phyloP scores from a whole-genome alignment of 2,888 invertebrate genomes.

The Chloroclystis v-ata region DNA sequence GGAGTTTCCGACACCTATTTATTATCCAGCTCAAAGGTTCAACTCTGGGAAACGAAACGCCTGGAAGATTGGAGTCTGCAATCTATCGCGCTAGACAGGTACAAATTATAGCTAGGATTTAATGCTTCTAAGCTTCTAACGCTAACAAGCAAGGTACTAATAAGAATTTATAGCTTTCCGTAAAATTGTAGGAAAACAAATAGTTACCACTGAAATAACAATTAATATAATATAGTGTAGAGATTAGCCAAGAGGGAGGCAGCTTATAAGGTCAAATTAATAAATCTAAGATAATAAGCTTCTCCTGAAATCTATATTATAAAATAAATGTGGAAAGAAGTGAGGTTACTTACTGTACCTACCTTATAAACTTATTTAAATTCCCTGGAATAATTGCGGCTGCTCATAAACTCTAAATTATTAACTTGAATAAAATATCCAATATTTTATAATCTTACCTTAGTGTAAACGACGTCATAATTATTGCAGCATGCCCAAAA shows the following conservation, averaged over 20 bases:
- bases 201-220: not conserved
- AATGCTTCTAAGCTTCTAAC: constrained; percentile 5
- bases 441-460: constrained; percentile 41
- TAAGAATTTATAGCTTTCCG: not conserved
- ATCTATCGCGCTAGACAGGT: constrained; percentile 22
- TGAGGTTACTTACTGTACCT: no score
- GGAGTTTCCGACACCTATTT: constrained; percentile 5
- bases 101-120: constrained; percentile 21
- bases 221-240: not conserved
- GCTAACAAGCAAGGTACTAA: constrained; percentile 13
- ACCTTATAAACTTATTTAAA: no score
- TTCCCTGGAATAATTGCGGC: no score
- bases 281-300: no score
- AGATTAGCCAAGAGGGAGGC: no score
- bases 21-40: constrained; percentile 11
- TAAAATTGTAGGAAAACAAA: not conserved
- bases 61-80: constrained; percentile 23
- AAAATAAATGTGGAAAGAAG: no score
- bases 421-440: no score
- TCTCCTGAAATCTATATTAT: no score
- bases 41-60: constrained; percentile 19
- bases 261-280: no score
- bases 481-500: constrained; percentile 58
- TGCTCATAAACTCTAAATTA: no score
- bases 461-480: constrained; percentile 60